phyloP scores from a whole-genome alignment of 2,888 invertebrate genomes.

The Diabrotica balteata region DNA sequence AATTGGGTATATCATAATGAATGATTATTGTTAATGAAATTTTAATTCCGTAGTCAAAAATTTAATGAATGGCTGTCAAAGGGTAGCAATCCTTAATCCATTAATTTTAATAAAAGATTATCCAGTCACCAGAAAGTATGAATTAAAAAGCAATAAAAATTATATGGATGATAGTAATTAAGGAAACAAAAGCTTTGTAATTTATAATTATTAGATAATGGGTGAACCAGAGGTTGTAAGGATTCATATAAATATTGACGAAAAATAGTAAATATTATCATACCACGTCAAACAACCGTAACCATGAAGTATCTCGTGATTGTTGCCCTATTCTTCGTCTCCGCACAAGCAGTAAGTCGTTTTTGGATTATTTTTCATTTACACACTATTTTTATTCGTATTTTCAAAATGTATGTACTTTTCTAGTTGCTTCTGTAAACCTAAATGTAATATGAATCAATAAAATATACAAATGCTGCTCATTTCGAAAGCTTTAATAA shows the following conservation, averaged over 20 bases:
- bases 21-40: too few relatives aligned
- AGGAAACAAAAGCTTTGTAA: conserved; percentile 16
- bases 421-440: not conserved
- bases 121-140: conserved; percentile 19
- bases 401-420: not conserved
- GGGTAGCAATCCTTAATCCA: not conserved
- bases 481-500: too few relatives aligned
- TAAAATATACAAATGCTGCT: too few relatives aligned
- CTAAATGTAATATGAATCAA: not conserved
- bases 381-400: not conserved
- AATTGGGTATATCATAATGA: not conserved
- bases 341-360: conserved; percentile 9
- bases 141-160: not conserved
- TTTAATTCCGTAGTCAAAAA: too few relatives aligned
- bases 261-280: not conserved
- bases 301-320: conserved; percentile 21
- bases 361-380: not conserved
- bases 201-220: conserved; percentile 17
- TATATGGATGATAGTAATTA: conserved; percentile 13
- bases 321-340: conserved; percentile 3
- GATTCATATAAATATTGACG: conserved; percentile 10
- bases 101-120: conserved; percentile 9
- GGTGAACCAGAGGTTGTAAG: not conserved
- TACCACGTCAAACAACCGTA: not conserved
- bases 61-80: too few relatives aligned